These are phyloP conservation scores for Leucophora obtusa DNA, from an alignment of 2,888 invertebrate genomes.

Conservation along the genomic window DNA sequence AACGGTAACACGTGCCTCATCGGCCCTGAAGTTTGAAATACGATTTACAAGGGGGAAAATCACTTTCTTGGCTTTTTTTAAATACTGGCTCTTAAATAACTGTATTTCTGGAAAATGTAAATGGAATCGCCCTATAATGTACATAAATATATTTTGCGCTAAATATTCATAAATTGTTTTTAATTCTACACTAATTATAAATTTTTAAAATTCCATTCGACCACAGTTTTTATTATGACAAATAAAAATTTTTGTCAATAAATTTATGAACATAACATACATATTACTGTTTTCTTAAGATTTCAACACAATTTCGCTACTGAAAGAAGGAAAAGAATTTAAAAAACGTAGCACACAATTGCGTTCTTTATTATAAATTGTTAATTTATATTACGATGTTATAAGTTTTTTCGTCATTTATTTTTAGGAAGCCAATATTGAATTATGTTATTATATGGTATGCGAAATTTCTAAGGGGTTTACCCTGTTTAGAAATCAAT, in stretches of 20 bases:
- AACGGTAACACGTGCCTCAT: too few species aligned
- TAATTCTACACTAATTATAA: constrained; percentile 10
- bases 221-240: background rate
- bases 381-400: background rate
- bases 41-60: too few species aligned
- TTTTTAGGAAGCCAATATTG: background rate
- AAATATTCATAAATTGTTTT: constrained; percentile 16
- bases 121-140: too few species aligned
- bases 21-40: too few species aligned
- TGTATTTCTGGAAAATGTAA: too few species aligned
- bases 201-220: constrained; percentile 30
- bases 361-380: background rate
- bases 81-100: too few species aligned
- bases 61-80: too few species aligned
- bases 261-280: too few species aligned
- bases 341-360: background rate
- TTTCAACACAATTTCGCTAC: background rate
- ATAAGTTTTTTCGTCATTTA: background rate
- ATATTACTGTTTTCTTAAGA: background rate
- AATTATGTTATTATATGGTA: background rate
- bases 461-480: background rate
- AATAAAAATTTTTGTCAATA: background rate
- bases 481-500: too few species aligned
- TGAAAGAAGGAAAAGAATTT: background rate
- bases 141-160: background rate